Conservation (phyloP, 2,113 vertebrate genomes). For the Lycocorax pyrrhopterus region DNA sequence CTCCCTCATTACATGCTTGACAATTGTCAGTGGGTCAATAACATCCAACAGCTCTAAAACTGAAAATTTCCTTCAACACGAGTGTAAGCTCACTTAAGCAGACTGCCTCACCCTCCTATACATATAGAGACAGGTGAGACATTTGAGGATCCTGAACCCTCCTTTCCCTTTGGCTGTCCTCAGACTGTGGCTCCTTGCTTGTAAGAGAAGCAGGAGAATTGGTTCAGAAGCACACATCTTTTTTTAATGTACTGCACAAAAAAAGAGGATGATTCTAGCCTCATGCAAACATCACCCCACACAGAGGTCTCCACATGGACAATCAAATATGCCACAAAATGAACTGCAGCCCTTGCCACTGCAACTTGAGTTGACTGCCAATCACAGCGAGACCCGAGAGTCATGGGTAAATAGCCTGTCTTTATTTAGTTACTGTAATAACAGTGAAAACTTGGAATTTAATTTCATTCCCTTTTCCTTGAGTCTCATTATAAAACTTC, state of each 20-base stretch:
- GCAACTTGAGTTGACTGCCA: neutral
- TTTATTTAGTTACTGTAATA: neutral
- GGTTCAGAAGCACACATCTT: neutral
- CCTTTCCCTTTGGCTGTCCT: neutral
- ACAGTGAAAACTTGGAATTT: neutral
- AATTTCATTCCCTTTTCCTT: neutral
- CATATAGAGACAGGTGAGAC: neutral
- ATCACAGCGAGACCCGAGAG: neutral
- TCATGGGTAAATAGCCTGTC: accelerated
- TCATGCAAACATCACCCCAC: neutral
- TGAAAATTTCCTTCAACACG: neutral
- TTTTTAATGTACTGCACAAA: neutral
- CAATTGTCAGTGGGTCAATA: neutral
- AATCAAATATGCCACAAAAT: neutral
- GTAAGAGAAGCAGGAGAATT: neutral
- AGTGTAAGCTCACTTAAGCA: neutral
- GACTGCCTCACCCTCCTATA: too few species aligned
- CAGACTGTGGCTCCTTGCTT: neutral
- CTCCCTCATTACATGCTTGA: neutral
- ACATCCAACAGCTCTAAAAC: neutral
- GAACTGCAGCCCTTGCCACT: neutral
- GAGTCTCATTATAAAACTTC: neutral
- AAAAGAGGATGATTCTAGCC: neutral
- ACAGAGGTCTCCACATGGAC: neutral
- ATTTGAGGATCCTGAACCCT: neutral